A percentile compares a stretch with the other conserved stretches of the same genome.
Conservation (phyloP, 2,888 invertebrate species). For the Phoenoteleia sp. region DNA sequence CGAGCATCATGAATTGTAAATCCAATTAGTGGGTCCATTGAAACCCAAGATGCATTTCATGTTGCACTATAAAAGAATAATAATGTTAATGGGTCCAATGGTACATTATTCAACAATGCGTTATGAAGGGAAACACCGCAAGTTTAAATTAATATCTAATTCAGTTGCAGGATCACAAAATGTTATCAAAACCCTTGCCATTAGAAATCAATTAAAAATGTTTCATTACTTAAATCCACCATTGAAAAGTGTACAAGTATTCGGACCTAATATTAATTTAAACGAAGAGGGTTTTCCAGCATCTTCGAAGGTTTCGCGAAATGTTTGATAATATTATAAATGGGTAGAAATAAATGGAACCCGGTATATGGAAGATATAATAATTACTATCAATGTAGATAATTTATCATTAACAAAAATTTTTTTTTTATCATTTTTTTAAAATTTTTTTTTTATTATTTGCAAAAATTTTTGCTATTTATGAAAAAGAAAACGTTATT, state of each 20-base stretch:
- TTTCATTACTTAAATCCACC: background rate
- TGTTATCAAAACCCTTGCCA: constrained; percentile 21
- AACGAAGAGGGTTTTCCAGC: background rate
- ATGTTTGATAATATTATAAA: background rate
- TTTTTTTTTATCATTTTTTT: no score
- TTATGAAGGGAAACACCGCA: constrained; percentile 32
- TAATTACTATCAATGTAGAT: background rate
- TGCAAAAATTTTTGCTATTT: background rate
- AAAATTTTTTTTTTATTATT: no score
- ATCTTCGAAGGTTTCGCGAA: background rate
- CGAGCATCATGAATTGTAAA: constrained; percentile 27
- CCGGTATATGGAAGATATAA: background rate
- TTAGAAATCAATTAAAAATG: constrained; percentile 27
- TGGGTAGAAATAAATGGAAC: background rate
- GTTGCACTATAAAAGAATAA: constrained; percentile 27
- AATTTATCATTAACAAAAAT: background rate
- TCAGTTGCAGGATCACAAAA: constrained; percentile 24
- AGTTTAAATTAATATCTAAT: constrained; percentile 13
- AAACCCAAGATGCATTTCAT: constrained; percentile 46
- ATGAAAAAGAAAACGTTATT: background rate
- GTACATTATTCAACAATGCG: constrained; percentile 43
- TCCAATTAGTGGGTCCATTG: constrained; percentile 33
- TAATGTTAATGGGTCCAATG: constrained; percentile 33
- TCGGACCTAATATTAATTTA: background rate
- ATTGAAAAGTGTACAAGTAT: background rate